These are phyloP conservation scores for Garrulus glandarius DNA, from an alignment of 2,797 vertebrate species.

Conservation along the genomic window DNA sequence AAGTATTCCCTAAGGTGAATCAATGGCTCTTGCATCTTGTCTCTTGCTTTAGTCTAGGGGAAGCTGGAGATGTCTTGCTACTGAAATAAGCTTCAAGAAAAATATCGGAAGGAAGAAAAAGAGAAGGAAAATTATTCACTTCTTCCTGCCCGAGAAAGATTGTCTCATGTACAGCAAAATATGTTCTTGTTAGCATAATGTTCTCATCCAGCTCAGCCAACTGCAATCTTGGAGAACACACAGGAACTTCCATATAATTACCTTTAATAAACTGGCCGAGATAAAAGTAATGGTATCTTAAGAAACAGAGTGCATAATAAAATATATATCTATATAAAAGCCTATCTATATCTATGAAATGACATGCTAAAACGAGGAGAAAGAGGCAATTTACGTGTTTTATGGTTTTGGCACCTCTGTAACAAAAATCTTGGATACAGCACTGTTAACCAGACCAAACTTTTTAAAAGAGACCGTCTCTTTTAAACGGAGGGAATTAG, in stretches of 20 bases:
- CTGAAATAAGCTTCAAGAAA: slow-evolving; percentile 40
- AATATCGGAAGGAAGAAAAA: not conserved
- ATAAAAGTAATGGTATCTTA: slow-evolving; percentile 46
- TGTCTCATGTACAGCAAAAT: slow-evolving; percentile 8
- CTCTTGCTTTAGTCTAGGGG: slow-evolving; percentile 39
- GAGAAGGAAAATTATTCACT: not conserved
- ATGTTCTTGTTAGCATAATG: slow-evolving; percentile 18
- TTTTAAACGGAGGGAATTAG: not conserved
- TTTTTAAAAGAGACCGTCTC: not conserved
- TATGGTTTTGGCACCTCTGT: slow-evolving; percentile 4
- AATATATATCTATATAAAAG: slow-evolving; percentile 45
- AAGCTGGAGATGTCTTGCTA: slow-evolving; percentile 29
- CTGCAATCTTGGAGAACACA: not conserved
- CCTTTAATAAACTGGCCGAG: slow-evolving; percentile 57
- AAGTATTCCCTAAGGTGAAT: slow-evolving; percentile 73
- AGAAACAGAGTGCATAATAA: slow-evolving; percentile 42
- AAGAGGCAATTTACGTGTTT: slow-evolving; percentile 31
- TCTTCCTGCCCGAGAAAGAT: not conserved
- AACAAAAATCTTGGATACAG: not conserved
- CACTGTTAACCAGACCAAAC: not conserved
- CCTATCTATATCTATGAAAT: slow-evolving; percentile 9
- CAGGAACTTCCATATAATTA: slow-evolving; percentile 28
- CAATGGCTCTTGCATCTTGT: slow-evolving; percentile 67
- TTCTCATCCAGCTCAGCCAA: not conserved
- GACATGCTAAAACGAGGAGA: slow-evolving; percentile 37